These are phyloP conservation scores for Gulo gulo DNA, from an alignment of 2,113 vertebrate species.

Conservation along the genomic window DNA sequence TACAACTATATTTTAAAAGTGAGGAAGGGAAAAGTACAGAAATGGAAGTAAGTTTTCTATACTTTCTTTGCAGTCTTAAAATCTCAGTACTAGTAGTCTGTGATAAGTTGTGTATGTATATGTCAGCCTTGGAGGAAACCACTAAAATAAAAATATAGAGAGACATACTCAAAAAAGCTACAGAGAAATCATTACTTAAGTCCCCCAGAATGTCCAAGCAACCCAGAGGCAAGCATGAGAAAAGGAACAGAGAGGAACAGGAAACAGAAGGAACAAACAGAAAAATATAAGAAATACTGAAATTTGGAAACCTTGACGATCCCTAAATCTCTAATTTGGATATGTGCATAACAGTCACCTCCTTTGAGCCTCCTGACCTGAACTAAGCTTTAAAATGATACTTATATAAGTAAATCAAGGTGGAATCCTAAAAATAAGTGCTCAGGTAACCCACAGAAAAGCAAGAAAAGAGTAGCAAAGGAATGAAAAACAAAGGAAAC, in stretches of 20 bases:
- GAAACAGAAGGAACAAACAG: background rate
- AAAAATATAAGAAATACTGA: background rate
- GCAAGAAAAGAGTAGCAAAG: background rate
- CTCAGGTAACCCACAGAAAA: background rate
- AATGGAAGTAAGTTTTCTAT: background rate
- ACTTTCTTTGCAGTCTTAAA: background rate
- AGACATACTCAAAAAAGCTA: background rate
- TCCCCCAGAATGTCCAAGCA: background rate
- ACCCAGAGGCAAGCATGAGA: background rate
- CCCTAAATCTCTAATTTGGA: background rate
- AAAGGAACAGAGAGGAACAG: background rate
- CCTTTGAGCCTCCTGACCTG: background rate
- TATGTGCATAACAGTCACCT: background rate
- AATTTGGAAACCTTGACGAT: background rate
- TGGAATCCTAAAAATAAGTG: background rate
- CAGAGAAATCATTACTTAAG: background rate
- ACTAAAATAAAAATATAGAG: background rate
- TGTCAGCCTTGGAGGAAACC: background rate
- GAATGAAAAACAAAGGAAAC: background rate
- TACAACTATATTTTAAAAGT: too few species aligned
- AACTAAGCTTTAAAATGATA: background rate
- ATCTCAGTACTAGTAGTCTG: background rate
- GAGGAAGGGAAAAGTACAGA: background rate
- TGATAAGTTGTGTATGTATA: background rate
- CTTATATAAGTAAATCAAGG: background rate